Conservation (phyloP, 2,888 invertebrate genomes). For the Ametastegia equiseti region DNA sequence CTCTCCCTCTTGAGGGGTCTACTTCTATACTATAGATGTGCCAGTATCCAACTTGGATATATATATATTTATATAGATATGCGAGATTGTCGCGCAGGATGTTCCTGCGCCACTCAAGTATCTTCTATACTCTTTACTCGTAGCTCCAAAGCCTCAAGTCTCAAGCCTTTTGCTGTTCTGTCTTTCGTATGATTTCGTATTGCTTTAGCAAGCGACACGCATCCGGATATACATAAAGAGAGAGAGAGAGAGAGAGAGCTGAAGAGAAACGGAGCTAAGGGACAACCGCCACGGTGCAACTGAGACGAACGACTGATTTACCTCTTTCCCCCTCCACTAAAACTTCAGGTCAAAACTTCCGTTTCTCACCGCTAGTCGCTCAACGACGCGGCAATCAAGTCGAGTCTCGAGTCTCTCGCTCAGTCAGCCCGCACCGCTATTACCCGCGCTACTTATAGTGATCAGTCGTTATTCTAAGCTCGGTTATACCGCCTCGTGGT, state of each 20-base stretch:
- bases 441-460: not conserved
- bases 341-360: not conserved
- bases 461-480: conserved; percentile 23
- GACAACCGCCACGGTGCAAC: conserved; percentile 12
- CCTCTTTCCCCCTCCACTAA: conserved; percentile 6
- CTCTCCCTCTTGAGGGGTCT: conserved; percentile 15
- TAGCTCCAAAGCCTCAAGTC: not conserved
- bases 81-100: conserved; percentile 37
- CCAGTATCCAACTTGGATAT: too few species aligned
- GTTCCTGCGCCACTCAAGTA: conserved; percentile 28
- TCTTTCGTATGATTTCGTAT: too few species aligned
- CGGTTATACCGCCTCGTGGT: not conserved
- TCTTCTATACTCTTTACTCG: not conserved
- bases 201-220: too few species aligned
- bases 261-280: conserved; percentile 9
- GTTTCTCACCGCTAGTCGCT: not conserved
- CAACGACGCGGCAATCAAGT: not conserved
- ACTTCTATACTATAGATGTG: too few species aligned
- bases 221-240: too few species aligned
- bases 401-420: not conserved
- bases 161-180: not conserved
- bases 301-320: conserved; percentile 21
- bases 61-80: too few species aligned
- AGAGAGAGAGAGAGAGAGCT: too few species aligned
- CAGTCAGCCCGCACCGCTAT: not conserved